phyloP scores from a whole-genome alignment of 1,140 invertebrate species.

The Apis dorsata region DNA sequence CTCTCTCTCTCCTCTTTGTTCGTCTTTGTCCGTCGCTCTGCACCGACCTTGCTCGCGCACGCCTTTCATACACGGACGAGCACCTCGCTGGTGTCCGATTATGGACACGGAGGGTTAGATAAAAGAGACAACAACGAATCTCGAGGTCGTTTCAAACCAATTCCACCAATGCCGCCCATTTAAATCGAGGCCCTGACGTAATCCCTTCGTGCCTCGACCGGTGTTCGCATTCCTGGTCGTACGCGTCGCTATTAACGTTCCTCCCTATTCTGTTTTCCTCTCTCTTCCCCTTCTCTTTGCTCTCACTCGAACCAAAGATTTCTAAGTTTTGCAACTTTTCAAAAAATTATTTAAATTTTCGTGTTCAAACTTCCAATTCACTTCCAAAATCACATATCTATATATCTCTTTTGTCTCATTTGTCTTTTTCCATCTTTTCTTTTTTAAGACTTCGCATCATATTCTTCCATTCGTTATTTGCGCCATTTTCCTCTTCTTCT shows the following conservation, averaged over 20 bases:
- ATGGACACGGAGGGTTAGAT: slow-evolving; percentile 44
- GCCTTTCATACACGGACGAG: slow-evolving; percentile 17
- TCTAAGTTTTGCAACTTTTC: too few species aligned
- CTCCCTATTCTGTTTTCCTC: background rate
- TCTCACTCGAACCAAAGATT: too few species aligned
- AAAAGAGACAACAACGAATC: slow-evolving; percentile 59
- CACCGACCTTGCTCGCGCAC: background rate
- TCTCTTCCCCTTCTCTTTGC: too few species aligned
- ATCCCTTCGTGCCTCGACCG: slow-evolving; percentile 21
- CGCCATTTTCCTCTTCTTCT: background rate
- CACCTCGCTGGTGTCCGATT: slow-evolving; percentile 13
- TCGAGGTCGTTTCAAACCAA: slow-evolving; percentile 68
- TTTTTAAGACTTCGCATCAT: background rate
- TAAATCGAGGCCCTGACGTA: slow-evolving; percentile 67
- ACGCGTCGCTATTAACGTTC: background rate
- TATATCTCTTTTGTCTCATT: background rate
- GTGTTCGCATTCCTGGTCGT: slow-evolving; percentile 56
- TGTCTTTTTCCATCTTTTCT: background rate
- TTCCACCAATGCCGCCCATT: slow-evolving; percentile 70
- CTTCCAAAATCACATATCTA: too few species aligned
- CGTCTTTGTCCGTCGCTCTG: background rate
- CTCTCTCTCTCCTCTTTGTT: background rate
- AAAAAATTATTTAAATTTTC: too few species aligned
- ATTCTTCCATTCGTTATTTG: slow-evolving; percentile 16
- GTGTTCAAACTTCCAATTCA: too few species aligned